Evolutionary conservation across 2,888 invertebrate species (phyloP), one percentile per base, ranked within the genome.

Genomic region (Pheosia gnoma): DNA sequence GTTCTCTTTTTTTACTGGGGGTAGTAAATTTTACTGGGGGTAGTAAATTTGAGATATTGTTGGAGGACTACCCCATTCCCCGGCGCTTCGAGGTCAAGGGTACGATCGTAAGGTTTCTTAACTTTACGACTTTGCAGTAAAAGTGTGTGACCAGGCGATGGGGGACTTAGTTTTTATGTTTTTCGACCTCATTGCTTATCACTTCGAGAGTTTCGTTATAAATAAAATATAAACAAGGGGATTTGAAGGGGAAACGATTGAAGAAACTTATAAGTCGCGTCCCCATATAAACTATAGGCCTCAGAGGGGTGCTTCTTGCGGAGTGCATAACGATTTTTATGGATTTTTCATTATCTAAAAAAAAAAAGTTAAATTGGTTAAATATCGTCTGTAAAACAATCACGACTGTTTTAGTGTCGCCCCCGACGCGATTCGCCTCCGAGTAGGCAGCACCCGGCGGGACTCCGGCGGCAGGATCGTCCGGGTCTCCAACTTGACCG

Each of bases 391-490:
- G 1, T 25, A 25, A 25, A 39, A 39, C 43, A 45, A n/a, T n/a
- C n/a, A 9, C n/a, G 5, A 47, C n/a, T 51, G 38, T 73, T 69
- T 45, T 80, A 91, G 91, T 72, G 80, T 79, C 4, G 68, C 78
- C 0, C 86, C 90, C 1, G 62, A 66, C 0, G 78, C 74, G 0
- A 84, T 94, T 47, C 85, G 91, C 0, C 80, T 94, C 5, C 88
- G 94, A 0, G 92, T 92, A 4, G 94, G 94, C 63, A 93, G 92
- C 71, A 89, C 93, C 0, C 84, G 91, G 0, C 89, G 93, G 0
- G 91, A 92, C 74, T 85, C 91, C 0, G 94, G 94, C 9, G 94
- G 94, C 0, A 80, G 87, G 5, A 85, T 93, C n/a, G 89, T 87
- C 0, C 73, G 81, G 0, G 93, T 93, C 0, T 71, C 89, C 51